Percentiles rank a stretch among this genome's conserved stretches.
phyloP scores from a whole-genome alignment of 2,113 vertebrate genomes.

The Nycticorax nycticorax region DNA sequence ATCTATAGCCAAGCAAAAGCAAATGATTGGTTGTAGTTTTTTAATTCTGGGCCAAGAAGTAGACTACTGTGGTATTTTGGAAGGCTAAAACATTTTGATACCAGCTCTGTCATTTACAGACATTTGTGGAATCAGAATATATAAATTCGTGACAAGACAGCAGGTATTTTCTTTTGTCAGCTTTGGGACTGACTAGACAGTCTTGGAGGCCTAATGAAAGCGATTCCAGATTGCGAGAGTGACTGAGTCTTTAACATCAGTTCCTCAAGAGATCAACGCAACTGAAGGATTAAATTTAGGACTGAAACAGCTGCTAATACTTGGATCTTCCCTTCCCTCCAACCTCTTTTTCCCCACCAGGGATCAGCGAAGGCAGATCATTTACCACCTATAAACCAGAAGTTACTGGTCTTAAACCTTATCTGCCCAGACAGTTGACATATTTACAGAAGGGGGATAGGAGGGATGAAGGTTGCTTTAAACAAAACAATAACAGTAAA shows the following conservation, averaged over 20 bases:
- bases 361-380: background rate
- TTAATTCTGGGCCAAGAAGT: background rate
- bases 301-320: background rate
- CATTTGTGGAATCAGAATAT: background rate
- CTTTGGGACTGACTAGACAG: background rate
- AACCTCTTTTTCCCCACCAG: background rate
- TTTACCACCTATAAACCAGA: background rate
- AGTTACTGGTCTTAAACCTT: background rate
- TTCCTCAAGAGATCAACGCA: background rate
- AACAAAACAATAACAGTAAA: background rate
- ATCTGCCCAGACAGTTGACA: background rate
- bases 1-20: background rate
- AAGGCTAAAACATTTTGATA: background rate
- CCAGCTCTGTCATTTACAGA: background rate
- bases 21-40: background rate
- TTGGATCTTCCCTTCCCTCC: background rate
- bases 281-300: background rate
- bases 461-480: background rate
- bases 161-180: background rate
- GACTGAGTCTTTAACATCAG: background rate
- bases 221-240: background rate
- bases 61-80: background rate
- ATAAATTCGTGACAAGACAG: background rate
- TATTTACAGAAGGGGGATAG: background rate
- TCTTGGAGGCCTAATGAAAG: background rate